These are phyloP conservation scores for Sarcophaga subvicina DNA, from an alignment of 2,888 invertebrate genomes.

Conservation along the genomic window DNA sequence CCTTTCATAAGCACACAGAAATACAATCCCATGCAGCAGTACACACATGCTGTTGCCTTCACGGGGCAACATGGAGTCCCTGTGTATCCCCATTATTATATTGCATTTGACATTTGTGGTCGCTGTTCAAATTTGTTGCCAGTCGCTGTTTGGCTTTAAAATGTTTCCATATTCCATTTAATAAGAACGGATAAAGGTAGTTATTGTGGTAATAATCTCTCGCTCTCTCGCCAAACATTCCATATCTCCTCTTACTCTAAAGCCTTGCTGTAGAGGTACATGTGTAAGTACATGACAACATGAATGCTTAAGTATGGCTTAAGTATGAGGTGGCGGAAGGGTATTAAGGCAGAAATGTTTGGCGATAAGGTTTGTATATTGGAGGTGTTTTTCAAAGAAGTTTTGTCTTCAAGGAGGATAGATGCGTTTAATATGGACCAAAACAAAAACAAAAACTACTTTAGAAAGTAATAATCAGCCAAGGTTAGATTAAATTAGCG, in stretches of 20 bases:
- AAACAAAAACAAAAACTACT: background rate
- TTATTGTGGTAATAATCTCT: slow-evolving; percentile 64
- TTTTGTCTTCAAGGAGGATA: background rate
- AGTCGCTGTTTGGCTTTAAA: slow-evolving; percentile 49
- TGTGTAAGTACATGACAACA: slow-evolving; percentile 46
- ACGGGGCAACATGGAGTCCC: background rate
- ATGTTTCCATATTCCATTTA: slow-evolving; percentile 61
- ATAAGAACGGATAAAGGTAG: slow-evolving; percentile 66
- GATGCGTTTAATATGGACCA: background rate
- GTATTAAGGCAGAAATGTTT: slow-evolving; percentile 30
- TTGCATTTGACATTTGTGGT: slow-evolving; percentile 71
- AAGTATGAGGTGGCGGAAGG: background rate
- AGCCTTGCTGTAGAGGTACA: slow-evolving; percentile 14
- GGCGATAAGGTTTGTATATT: background rate
- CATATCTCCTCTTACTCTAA: background rate
- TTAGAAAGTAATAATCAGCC: background rate
- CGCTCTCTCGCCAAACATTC: background rate
- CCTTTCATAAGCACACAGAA: background rate
- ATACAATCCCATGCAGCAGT: background rate
- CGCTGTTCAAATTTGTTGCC: slow-evolving; percentile 60
- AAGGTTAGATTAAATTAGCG: too few relatives aligned
- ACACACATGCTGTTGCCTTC: slow-evolving; percentile 17
- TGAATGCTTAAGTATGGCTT: slow-evolving; percentile 50
- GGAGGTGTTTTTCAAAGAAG: slow-evolving; percentile 4
- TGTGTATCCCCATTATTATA: slow-evolving; percentile 65